Conservation (phyloP, 2,797 vertebrate species). For the Scyliorhinus canicula region DNA sequence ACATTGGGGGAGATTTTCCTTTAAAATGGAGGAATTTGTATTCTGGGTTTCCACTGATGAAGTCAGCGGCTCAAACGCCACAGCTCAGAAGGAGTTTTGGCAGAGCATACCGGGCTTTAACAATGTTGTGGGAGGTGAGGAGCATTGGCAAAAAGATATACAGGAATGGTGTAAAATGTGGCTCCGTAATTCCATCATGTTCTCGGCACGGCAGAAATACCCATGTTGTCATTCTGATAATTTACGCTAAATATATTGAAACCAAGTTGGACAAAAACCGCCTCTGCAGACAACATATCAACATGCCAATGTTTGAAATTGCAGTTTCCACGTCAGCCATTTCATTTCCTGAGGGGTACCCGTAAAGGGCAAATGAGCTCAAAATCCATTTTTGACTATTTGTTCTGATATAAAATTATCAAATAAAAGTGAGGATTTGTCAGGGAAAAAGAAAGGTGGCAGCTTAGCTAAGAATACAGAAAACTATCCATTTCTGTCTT, state of each 20-base stretch:
- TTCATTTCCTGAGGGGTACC: slow-evolving; percentile 33
- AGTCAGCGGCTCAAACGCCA: no score
- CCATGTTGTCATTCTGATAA: background rate
- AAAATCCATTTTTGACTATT: slow-evolving; percentile 21
- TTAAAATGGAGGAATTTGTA: background rate
- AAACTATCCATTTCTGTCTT: slow-evolving; percentile 65
- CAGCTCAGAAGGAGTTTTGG: background rate
- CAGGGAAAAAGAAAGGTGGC: slow-evolving; percentile 43
- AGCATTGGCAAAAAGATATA: background rate
- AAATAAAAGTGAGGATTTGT: slow-evolving; percentile 41
- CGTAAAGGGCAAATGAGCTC: background rate
- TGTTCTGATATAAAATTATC: slow-evolving; percentile 27
- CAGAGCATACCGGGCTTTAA: background rate
- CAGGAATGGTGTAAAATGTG: background rate
- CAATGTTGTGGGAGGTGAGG: background rate
- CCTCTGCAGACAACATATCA: background rate
- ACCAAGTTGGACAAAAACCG: background rate
- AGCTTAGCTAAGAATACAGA: slow-evolving; percentile 48
- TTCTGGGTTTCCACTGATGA: background rate
- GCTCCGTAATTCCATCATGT: background rate
- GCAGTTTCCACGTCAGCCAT: slow-evolving; percentile 1
- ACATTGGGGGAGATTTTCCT: background rate
- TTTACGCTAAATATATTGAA: background rate
- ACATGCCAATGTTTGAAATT: slow-evolving; percentile 15
- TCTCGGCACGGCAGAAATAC: background rate